phyloP scores from a whole-genome alignment of 2,888 invertebrate genomes.

The Pocota personata region DNA sequence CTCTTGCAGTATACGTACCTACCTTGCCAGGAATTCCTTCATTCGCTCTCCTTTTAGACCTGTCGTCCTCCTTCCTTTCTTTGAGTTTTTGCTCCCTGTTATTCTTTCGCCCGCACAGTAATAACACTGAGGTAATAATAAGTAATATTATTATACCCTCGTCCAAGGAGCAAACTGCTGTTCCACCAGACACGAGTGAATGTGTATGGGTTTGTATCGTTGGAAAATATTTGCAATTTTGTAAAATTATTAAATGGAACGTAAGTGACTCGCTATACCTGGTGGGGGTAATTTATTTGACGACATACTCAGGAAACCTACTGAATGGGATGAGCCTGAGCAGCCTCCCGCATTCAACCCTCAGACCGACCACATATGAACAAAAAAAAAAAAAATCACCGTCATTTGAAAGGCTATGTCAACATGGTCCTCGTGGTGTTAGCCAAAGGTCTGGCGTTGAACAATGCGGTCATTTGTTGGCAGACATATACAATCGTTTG shows the following conservation, averaged over 20 bases:
- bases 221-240: constrained; percentile 41
- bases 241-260: constrained; percentile 49
- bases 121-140: constrained; percentile 40
- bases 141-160: constrained; percentile 25
- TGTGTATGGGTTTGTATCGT: not conserved
- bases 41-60: constrained; percentile 6
- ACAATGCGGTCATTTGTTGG: constrained; percentile 57
- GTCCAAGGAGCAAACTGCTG: not conserved
- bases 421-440: constrained; percentile 19
- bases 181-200: not conserved
- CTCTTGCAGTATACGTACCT: not conserved
- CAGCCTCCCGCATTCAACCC: not conserved
- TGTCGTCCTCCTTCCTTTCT: constrained; percentile 5
- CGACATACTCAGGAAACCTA: constrained; percentile 8
- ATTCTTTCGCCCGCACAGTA: not conserved
- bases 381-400: constrained; percentile 16
- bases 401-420: constrained; percentile 36
- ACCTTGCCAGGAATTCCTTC: not conserved
- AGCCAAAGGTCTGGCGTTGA: not conserved
- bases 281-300: constrained; percentile 27
- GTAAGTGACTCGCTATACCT: constrained; percentile 16
- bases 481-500: constrained; percentile 42
- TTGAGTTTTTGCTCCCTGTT: not conserved
- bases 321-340: not conserved
- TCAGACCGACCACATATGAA: not conserved